A percentile compares a stretch with the other conserved stretches of the same genome.
These are phyloP conservation scores for Zonotrichia leucophrys DNA, from an alignment of 2,113 vertebrate species.

Conservation along the genomic window DNA sequence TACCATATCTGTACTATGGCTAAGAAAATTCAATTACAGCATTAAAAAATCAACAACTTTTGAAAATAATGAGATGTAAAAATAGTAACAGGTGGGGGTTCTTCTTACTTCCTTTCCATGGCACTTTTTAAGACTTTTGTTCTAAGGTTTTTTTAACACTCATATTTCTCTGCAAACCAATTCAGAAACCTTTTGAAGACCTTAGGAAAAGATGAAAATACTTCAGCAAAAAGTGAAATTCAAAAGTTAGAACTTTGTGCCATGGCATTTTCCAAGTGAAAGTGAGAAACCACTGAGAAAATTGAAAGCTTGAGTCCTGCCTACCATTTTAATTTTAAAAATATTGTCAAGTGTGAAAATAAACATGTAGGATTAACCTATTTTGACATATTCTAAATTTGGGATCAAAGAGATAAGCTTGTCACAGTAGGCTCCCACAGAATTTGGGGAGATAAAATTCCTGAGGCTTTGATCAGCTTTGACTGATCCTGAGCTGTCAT, in stretches of 20 bases:
- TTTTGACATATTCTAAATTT: constrained; percentile 29
- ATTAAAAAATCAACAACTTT: not conserved
- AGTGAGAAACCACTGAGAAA: not conserved
- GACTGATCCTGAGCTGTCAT: constrained; percentile 41
- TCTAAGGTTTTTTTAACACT: not conserved
- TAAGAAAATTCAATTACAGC: not conserved
- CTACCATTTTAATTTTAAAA: not conserved
- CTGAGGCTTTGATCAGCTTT: constrained; percentile 47
- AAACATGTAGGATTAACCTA: constrained; percentile 23
- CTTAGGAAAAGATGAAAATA: not conserved
- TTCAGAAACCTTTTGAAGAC: not conserved
- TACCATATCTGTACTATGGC: not conserved
- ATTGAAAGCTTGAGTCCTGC: not conserved
- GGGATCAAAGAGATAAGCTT: constrained; percentile 43
- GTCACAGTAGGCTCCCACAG: constrained; percentile 21
- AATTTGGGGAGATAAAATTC: constrained; percentile 24
- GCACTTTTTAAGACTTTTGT: not conserved
- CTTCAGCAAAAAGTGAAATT: not conserved
- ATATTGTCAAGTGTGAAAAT: constrained; percentile 7
- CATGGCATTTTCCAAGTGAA: not conserved
- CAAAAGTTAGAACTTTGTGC: not conserved
- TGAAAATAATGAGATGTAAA: not conserved
- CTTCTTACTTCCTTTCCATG: not conserved
- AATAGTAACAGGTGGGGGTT: not conserved
- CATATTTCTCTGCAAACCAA: not conserved